phyloP scores from a whole-genome alignment of 2,113 vertebrate species.

The Cranoglanis bouderius region DNA sequence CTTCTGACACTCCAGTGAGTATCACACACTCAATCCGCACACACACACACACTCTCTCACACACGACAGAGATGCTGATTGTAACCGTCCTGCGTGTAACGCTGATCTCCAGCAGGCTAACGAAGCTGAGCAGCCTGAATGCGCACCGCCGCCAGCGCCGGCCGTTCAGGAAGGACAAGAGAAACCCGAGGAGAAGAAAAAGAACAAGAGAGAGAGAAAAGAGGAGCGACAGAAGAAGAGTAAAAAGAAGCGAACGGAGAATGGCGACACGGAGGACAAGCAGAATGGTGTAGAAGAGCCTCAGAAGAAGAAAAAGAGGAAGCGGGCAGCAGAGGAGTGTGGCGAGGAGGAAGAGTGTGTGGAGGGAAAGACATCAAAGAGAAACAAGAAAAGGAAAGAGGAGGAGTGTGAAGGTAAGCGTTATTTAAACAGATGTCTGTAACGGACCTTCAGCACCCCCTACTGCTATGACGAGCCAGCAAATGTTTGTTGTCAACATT shows the following conservation, averaged over 20 bases:
- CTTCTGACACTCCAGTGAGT: conserved; percentile 80
- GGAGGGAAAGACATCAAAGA: conserved; percentile 49
- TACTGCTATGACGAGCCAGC: not conserved
- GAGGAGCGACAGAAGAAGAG: conserved; percentile 80
- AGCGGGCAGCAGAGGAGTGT: conserved; percentile 48
- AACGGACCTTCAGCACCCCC: not conserved
- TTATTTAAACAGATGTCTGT: not conserved
- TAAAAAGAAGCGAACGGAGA: conserved; percentile 59
- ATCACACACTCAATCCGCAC: not conserved
- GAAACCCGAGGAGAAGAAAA: conserved; percentile 67
- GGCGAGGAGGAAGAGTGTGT: conserved; percentile 49
- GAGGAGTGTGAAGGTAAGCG: conserved; percentile 65
- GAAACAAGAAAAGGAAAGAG: conserved; percentile 67
- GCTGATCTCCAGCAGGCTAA: not conserved
- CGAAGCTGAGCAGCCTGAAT: not conserved
- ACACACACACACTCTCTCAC: not conserved
- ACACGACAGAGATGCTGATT: not conserved
- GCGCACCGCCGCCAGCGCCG: not conserved
- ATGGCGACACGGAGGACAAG: conserved; percentile 26
- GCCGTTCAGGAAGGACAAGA: conserved; percentile 43
- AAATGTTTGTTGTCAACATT: not conserved
- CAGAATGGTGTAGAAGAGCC: conserved; percentile 53
- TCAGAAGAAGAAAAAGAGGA: conserved; percentile 63
- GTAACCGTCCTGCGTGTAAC: not conserved
- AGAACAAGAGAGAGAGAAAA: conserved; percentile 82